Conservation (phyloP, 2,797 vertebrate genomes). For the Gymnopithys bicolor region DNA sequence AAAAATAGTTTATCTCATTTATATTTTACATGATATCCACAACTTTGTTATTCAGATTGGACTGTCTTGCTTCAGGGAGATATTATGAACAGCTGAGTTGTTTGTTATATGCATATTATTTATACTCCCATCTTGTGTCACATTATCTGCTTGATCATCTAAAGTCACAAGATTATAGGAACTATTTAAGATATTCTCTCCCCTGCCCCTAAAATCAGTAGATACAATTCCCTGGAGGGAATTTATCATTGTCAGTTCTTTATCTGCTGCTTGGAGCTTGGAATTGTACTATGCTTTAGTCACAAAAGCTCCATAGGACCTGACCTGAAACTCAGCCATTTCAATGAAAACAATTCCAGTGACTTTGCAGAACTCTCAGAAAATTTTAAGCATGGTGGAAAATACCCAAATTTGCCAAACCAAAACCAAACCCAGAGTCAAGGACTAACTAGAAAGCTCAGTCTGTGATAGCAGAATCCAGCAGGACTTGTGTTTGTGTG, state of each 20-base stretch:
- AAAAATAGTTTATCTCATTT: slow-evolving; percentile 33
- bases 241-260: neutral
- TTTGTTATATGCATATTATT: neutral
- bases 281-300: neutral
- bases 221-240: neutral
- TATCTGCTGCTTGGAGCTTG: neutral
- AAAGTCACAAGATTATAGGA: neutral
- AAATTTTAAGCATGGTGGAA: neutral
- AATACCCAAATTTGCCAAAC: neutral
- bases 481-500: neutral
- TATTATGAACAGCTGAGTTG: neutral
- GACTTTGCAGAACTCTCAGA: neutral
- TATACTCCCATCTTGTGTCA: neutral
- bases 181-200: neutral
- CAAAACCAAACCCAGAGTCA: neutral
- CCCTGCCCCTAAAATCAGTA: neutral
- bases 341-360: neutral
- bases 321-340: neutral
- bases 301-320: neutral
- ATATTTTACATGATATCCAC: neutral
- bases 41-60: neutral
- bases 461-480: neutral
- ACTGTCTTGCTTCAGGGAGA: neutral
- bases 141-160: neutral
- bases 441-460: neutral